Evolutionary conservation across 2,888 invertebrate genomes (phyloP).

Genomic region (Brachycybe producta): DNA sequence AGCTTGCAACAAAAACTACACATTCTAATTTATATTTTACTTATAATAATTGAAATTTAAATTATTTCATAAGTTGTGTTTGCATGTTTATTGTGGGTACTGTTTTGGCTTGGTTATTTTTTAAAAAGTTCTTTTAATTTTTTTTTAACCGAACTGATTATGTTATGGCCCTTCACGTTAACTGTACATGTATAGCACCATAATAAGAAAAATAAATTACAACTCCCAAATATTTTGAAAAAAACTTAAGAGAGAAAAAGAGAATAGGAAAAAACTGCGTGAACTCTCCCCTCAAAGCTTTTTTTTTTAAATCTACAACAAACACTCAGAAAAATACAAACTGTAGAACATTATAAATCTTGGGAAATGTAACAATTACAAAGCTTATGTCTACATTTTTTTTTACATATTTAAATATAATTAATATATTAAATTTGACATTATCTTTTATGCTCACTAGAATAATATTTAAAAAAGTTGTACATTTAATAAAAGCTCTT

Average conservation of each 20-base stretch:
- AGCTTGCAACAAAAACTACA: too few relatives aligned
- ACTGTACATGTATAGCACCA: slow-evolving; percentile 21
- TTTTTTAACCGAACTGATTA: too few relatives aligned
- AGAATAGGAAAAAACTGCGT: slow-evolving; percentile 11
- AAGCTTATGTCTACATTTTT: too few relatives aligned
- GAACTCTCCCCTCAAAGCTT: slow-evolving; percentile 16
- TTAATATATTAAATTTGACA: slow-evolving; percentile 23
- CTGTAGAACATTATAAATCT: slow-evolving; percentile 25
- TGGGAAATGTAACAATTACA: slow-evolving; percentile 25
- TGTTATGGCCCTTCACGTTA: too few relatives aligned
- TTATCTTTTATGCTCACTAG: slow-evolving; percentile 21
- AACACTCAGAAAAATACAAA: slow-evolving; percentile 25
- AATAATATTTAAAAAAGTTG: slow-evolving; percentile 24
- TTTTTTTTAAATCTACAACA: slow-evolving; percentile 22
- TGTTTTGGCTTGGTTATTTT: too few relatives aligned
- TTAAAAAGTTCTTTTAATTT: too few relatives aligned
- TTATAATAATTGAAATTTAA: too few relatives aligned
- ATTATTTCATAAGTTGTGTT: too few relatives aligned
- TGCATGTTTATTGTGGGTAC: too few relatives aligned
- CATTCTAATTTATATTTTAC: too few relatives aligned
- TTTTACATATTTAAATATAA: slow-evolving; percentile 22
- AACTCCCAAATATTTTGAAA: slow-evolving; percentile 16
- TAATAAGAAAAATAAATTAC: slow-evolving; percentile 23
- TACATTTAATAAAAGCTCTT: too few relatives aligned
- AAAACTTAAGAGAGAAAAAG: background rate